A percentile compares a stretch with the other conserved stretches of the same genome.
phyloP scores from a whole-genome alignment of 2,888 invertebrate species.

The Harpalus rubripes region DNA sequence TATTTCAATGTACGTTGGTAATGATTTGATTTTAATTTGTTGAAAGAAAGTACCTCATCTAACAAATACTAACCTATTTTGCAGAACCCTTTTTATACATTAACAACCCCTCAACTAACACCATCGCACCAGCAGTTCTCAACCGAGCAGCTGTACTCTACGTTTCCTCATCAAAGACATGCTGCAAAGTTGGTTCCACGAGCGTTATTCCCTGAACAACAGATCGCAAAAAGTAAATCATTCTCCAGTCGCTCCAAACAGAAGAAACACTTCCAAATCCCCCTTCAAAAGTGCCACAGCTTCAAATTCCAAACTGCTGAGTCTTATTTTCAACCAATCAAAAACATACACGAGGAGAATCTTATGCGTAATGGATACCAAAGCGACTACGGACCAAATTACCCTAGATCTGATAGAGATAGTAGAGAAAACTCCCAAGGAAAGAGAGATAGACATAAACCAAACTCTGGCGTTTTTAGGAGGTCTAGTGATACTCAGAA shows the following conservation, averaged over 20 bases:
- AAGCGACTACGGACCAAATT: slow-evolving; percentile 74
- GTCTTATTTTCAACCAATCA: slow-evolving; percentile 84
- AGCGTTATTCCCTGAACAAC: slow-evolving; percentile 76
- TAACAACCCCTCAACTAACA: slow-evolving; percentile 79
- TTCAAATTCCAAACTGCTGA: slow-evolving; percentile 79
- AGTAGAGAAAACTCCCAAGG: slow-evolving; percentile 68
- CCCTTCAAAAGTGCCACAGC: slow-evolving; percentile 83
- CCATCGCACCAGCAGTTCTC: slow-evolving; percentile 76
- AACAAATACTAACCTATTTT: slow-evolving; percentile 70
- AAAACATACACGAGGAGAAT: slow-evolving; percentile 80
- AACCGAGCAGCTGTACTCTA: slow-evolving; percentile 73
- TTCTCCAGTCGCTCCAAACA: slow-evolving; percentile 76
- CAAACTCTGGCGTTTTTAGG: slow-evolving; percentile 74
- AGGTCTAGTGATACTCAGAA: slow-evolving; percentile 73
- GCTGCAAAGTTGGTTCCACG: slow-evolving; percentile 77
- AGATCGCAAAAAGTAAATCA: slow-evolving; percentile 75
- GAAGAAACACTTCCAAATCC: slow-evolving; percentile 83
- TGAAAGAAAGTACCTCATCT: neutral
- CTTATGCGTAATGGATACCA: slow-evolving; percentile 76
- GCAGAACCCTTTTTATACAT: slow-evolving; percentile 78
- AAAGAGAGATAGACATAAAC: slow-evolving; percentile 72
- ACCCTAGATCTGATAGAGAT: slow-evolving; percentile 71
- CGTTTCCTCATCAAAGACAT: slow-evolving; percentile 80
- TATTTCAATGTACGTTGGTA: no score
- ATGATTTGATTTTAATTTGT: neutral